Evolutionary conservation across 2,888 invertebrate genomes (phyloP).

Genomic region (Acrocyrtus sp.): DNA sequence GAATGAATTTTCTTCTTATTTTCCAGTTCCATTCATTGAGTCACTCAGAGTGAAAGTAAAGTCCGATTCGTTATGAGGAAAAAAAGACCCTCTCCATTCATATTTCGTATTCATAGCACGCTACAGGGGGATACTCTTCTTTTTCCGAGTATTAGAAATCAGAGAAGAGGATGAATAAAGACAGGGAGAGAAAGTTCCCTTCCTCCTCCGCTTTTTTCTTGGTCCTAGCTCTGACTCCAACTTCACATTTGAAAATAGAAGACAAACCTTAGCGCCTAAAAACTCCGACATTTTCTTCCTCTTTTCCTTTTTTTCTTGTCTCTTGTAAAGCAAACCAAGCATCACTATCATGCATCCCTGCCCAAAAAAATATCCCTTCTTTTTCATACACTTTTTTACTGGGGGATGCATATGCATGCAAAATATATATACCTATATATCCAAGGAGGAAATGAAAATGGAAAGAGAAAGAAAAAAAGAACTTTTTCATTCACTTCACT

Average conservation of each 20-base stretch:
- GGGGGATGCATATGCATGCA: background rate
- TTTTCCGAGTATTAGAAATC: constrained; percentile 1
- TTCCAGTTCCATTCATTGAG: background rate
- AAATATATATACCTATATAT: too few relatives aligned
- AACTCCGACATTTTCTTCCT: too few relatives aligned
- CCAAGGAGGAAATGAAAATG: background rate
- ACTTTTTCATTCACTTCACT: constrained; percentile 43
- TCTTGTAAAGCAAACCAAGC: too few relatives aligned
- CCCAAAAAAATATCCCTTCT: background rate
- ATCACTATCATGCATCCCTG: background rate
- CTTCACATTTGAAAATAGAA: background rate
- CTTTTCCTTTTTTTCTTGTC: background rate
- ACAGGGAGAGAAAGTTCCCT: constrained; percentile 9
- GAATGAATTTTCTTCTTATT: background rate
- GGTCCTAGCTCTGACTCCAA: background rate
- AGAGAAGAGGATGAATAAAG: constrained; percentile 35
- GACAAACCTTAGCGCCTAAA: too few relatives aligned
- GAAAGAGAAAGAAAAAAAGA: constrained; percentile 9
- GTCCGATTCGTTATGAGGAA: background rate
- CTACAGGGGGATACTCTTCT: constrained; percentile 32
- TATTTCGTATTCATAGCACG: constrained; percentile 48
- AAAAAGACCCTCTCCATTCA: constrained; percentile 8
- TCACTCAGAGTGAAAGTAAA: background rate
- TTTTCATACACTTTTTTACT: too few relatives aligned
- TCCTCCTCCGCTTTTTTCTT: background rate